These are phyloP conservation scores for Bubo bubo DNA, from an alignment of 2,113 vertebrate species.

Conservation along the genomic window DNA sequence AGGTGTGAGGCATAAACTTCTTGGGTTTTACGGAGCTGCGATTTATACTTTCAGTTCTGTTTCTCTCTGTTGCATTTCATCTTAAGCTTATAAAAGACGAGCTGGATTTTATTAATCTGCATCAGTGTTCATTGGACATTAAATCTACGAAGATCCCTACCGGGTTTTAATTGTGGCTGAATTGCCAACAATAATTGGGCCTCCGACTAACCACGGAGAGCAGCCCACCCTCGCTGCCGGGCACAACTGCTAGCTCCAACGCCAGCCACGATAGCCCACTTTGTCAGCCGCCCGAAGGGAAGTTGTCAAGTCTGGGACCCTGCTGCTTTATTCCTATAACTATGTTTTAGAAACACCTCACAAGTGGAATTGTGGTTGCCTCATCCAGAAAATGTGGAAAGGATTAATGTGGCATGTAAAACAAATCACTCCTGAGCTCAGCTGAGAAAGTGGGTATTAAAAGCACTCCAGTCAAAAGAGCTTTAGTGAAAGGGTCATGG, in stretches of 20 bases:
- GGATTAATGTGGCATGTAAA: conserved; percentile 91
- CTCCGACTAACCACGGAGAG: conserved; percentile 61
- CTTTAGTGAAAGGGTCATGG: conserved; percentile 81
- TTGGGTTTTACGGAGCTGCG: conserved; percentile 58
- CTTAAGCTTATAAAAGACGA: conserved; percentile 65
- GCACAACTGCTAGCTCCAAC: conserved; percentile 72
- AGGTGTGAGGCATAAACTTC: conserved; percentile 66
- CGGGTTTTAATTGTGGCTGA: conserved; percentile 83
- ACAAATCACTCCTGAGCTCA: conserved; percentile 88
- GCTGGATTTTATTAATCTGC: conserved; percentile 68
- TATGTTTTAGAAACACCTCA: conserved; percentile 86
- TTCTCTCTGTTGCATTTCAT: conserved; percentile 57
- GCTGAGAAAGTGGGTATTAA: conserved; percentile 88
- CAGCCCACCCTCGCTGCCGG: conserved; percentile 76
- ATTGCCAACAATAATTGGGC: conserved; percentile 83
- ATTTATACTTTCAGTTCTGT: conserved; percentile 59
- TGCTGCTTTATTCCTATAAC: conserved; percentile 85
- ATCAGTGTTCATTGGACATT: conserved; percentile 60
- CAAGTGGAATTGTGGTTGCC: conserved; percentile 87
- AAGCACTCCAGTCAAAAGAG: conserved; percentile 83
- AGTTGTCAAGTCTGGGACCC: conserved; percentile 86
- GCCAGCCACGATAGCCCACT: conserved; percentile 73
- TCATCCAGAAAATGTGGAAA: conserved; percentile 90
- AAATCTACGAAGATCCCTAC: conserved; percentile 71
- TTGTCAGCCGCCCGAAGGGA: conserved; percentile 78